A percentile compares a stretch with the other conserved stretches of the same genome.
These are phyloP conservation scores for Falco columbarius DNA, from an alignment of 2,797 vertebrate species.

Conservation along the genomic window DNA sequence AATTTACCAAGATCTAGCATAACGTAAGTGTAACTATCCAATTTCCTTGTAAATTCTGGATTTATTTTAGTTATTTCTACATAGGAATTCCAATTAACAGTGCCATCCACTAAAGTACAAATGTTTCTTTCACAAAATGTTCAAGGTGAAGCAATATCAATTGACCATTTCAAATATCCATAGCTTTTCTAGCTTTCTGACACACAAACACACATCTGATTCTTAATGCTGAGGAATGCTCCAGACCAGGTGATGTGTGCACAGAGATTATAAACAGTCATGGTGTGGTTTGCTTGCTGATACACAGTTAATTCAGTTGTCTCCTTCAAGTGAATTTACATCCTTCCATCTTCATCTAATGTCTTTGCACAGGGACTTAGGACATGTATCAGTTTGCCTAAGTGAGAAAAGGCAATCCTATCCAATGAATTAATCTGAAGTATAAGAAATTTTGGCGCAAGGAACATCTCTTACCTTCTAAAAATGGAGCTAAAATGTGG, in stretches of 20 bases:
- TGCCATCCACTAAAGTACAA: neutral
- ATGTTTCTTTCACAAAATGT: neutral
- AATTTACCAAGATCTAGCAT: neutral
- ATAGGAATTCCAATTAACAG: neutral
- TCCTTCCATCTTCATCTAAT: neutral
- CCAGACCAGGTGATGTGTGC: fast-evolving
- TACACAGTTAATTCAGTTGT: neutral
- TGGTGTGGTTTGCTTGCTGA: neutral
- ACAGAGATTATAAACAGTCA: neutral
- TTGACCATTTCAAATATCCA: neutral
- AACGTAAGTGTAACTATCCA: neutral
- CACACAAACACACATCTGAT: neutral
- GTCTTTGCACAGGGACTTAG: neutral
- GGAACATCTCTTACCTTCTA: neutral
- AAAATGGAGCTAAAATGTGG: neutral
- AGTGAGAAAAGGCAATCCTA: neutral
- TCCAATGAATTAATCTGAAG: neutral
- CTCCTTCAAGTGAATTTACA: conserved; percentile 6
- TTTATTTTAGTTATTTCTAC: neutral
- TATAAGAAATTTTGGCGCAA: neutral
- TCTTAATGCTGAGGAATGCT: neutral
- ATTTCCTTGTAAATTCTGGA: neutral
- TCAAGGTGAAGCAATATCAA: neutral
- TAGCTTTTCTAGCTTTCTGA: neutral
- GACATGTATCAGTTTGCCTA: neutral